phyloP scores from a whole-genome alignment of 2,797 vertebrate genomes.

The Coccyzus lansbergi region DNA sequence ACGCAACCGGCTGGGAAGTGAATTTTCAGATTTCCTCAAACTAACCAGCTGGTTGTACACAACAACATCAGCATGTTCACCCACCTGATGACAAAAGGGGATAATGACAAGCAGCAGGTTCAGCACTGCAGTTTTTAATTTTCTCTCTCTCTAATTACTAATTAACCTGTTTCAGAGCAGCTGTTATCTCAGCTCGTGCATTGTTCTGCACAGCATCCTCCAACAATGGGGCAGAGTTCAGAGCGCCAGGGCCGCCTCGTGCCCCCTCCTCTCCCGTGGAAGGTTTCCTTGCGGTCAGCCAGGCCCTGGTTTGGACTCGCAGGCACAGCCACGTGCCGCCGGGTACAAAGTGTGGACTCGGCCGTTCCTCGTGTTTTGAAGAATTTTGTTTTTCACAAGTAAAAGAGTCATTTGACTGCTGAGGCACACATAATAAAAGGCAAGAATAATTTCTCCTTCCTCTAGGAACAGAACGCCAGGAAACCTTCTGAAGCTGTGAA shows the following conservation, averaged over 20 bases:
- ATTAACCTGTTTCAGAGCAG: conserved; percentile 51
- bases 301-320: neutral
- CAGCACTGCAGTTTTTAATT: neutral
- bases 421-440: neutral
- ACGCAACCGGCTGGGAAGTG: neutral
- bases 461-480: neutral
- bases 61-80: neutral
- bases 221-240: conserved; percentile 3
- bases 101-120: neutral
- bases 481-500: neutral
- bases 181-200: neutral
- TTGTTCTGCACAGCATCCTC: neutral
- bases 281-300: neutral
- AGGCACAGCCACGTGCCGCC: neutral
- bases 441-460: neutral
- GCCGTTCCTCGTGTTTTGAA: neutral
- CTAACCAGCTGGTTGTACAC: neutral
- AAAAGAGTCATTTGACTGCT: neutral
- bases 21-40: neutral
- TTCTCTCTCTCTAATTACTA: conserved; percentile 31
- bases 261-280: neutral
- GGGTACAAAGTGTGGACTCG: neutral
- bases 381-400: conserved; percentile 14
- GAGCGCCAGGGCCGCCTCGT: neutral
- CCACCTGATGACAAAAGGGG: neutral